phyloP scores from a whole-genome alignment of 2,113 vertebrate species.

The Mystacornis crossleyi region DNA sequence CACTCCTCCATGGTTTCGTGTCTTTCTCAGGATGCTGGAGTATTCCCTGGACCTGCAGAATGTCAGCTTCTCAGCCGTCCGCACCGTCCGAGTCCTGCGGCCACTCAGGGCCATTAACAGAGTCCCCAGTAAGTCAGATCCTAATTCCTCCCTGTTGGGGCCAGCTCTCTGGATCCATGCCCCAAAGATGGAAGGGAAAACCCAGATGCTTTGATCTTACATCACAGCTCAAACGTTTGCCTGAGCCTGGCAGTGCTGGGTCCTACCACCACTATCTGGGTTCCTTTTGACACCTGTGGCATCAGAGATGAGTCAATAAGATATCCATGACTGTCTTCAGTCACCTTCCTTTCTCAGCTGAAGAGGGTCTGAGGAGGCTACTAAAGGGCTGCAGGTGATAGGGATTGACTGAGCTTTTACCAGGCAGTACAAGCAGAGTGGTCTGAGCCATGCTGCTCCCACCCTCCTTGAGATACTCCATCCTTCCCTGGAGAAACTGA shows the following conservation, averaged over 20 bases:
- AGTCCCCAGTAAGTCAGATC: constrained; percentile 88
- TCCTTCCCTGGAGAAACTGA: not conserved
- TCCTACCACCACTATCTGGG: not conserved
- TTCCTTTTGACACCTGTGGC: not conserved
- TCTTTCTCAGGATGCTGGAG: constrained; percentile 91
- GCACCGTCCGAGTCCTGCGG: constrained; percentile 94
- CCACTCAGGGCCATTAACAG: constrained; percentile 97
- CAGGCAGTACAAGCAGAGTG: not conserved
- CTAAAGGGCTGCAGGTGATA: not conserved
- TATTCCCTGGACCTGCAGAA: constrained; percentile 98
- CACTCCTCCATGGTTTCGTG: accelerated
- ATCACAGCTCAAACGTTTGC: not conserved
- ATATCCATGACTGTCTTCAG: not conserved
- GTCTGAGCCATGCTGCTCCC: not conserved
- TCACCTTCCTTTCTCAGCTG: not conserved
- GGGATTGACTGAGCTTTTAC: not conserved
- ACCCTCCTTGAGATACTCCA: not conserved
- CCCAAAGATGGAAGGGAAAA: not conserved
- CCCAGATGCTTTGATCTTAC: not conserved
- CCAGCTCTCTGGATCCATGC: not conserved
- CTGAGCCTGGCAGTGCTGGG: not conserved
- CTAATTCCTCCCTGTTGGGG: not conserved
- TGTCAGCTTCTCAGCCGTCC: constrained; percentile 94
- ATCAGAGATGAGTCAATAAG: not conserved
- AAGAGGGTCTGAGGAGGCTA: not conserved